Evolutionary conservation across 2,113 vertebrate genomes (phyloP).

Genomic region (Ardeotis arabs): DNA sequence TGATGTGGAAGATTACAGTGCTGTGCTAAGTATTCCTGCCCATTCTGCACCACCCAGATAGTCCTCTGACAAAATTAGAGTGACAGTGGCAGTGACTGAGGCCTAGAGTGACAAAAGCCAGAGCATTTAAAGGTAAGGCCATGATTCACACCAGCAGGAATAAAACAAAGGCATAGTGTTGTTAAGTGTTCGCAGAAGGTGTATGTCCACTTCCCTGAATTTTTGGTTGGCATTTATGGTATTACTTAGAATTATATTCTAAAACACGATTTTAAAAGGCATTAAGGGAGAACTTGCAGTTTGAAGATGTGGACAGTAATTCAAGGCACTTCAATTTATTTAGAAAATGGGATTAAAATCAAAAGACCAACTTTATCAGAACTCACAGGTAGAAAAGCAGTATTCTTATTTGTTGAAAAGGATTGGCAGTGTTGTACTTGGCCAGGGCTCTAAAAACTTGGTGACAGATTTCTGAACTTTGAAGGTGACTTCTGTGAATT

Average conservation of each 20-base stretch:
- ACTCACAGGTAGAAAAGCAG: neutral
- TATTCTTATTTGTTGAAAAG: neutral
- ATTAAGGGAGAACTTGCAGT: neutral
- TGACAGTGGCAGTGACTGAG: neutral
- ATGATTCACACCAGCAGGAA: neutral
- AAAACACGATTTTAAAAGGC: neutral
- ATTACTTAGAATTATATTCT: neutral
- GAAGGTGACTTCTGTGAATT: neutral
- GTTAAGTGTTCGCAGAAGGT: neutral
- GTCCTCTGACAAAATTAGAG: conserved; percentile 46
- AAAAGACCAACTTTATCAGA: neutral
- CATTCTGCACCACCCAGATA: conserved; percentile 20
- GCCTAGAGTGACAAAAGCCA: conserved; percentile 62
- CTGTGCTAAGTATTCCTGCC: conserved; percentile 24
- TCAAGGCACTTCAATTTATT: neutral
- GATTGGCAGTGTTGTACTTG: neutral
- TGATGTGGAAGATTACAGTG: conserved; percentile 4
- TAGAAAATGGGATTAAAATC: neutral
- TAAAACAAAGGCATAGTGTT: conserved; percentile 1
- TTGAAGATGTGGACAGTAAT: neutral
- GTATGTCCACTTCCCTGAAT: neutral
- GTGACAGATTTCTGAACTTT: neutral
- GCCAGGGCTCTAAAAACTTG: neutral
- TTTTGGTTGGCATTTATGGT: conserved; percentile 12
- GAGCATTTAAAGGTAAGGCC: conserved; percentile 14